phyloP scores from a whole-genome alignment of 2,113 vertebrate genomes.

The Rallus limicola region DNA sequence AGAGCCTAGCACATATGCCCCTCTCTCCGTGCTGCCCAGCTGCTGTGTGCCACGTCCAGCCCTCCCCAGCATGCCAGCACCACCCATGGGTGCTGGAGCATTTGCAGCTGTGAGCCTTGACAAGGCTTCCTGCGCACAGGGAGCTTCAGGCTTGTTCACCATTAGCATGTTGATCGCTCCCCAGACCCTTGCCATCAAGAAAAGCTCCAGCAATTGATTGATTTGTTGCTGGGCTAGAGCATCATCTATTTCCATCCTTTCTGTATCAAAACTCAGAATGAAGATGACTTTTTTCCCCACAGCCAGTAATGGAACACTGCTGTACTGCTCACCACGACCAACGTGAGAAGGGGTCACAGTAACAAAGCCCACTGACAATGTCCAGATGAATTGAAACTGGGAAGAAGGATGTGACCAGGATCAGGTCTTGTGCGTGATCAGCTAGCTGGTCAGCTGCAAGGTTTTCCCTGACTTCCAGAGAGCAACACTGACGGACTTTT shows the following conservation, averaged over 20 bases:
- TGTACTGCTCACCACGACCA: neutral
- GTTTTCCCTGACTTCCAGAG: neutral
- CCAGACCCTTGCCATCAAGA: neutral
- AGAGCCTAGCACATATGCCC: accelerated
- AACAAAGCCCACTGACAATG: neutral
- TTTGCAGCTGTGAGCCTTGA: accelerated
- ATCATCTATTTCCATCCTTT: neutral
- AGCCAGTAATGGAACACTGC: neutral
- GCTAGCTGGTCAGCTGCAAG: neutral
- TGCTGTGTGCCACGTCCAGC: neutral
- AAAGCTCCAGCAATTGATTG: neutral
- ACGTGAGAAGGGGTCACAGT: neutral
- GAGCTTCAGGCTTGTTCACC: neutral
- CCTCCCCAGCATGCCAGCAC: neutral
- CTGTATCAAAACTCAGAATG: neutral
- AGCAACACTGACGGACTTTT: neutral
- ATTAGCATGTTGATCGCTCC: neutral
- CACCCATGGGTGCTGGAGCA: neutral
- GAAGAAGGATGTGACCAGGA: neutral
- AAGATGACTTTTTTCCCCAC: neutral
- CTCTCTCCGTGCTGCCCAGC: neutral
- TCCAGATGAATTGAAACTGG: neutral
- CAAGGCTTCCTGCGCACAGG: neutral
- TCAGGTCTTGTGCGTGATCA: accelerated
- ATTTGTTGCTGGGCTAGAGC: neutral